These are phyloP conservation scores for Drosophila nasuta DNA, from an alignment of 1,140 invertebrate species.

Conservation along the genomic window DNA sequence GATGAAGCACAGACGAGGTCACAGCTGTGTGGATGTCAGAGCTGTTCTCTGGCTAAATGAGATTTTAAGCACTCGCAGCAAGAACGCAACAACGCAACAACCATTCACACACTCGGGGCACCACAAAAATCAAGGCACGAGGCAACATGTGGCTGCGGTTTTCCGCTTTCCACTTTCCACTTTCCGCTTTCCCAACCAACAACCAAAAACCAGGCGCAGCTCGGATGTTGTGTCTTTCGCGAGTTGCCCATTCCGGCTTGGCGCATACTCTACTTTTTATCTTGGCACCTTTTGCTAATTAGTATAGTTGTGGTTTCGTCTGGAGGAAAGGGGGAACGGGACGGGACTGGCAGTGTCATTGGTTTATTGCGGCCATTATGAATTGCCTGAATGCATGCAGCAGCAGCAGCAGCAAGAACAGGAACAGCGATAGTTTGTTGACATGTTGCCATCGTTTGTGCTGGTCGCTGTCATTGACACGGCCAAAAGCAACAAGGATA, in stretches of 20 bases:
- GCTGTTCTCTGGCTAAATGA: constrained; percentile 62
- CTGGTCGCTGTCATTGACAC: constrained; percentile 3
- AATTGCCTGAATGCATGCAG: constrained; percentile 17
- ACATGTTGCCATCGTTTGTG: constrained; percentile 26
- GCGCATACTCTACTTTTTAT: neutral
- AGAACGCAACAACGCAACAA: too few species aligned
- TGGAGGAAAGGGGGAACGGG: too few species aligned
- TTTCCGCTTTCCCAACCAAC: constrained; percentile 5
- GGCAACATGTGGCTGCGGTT: constrained; percentile 58
- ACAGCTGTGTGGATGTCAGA: constrained; percentile 28
- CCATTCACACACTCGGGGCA: constrained; percentile 28
- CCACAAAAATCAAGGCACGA: constrained; percentile 72
- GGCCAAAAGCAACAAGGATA: constrained; percentile 3
- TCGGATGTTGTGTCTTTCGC: neutral
- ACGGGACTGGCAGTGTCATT: neutral
- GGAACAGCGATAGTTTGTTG: constrained; percentile 20
- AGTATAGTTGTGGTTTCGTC: neutral
- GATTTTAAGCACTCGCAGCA: constrained; percentile 65
- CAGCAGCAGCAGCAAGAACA: too few species aligned
- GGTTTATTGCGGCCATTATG: constrained; percentile 15
- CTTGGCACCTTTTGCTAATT: neutral
- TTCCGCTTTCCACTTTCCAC: neutral
- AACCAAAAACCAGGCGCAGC: neutral
- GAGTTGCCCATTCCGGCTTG: neutral
- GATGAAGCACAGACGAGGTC: neutral